Base-by-base conservation (phyloP, 2,797 vertebrate genomes). In the Adrianichthys oophorus region DNA sequence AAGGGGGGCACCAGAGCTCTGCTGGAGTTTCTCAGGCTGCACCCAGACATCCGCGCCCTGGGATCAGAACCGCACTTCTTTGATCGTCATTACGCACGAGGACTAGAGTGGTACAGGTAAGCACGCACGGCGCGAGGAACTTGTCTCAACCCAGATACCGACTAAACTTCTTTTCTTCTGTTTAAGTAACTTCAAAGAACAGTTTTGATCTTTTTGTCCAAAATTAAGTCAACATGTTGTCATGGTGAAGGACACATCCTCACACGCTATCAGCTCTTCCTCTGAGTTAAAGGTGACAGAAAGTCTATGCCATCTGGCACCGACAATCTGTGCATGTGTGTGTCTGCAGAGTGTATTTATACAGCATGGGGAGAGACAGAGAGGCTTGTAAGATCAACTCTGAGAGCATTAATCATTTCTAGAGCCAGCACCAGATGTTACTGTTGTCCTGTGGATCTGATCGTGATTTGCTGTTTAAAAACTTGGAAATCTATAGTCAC, bases 21-120 rank as follows among this genome's bases (percentile, higher is more conserved):
- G 58, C 72, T 93, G 75, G 92, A 94, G 86, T 94, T 94, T n/a
- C 87, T 94, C 46, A 76, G 93, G 51, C 91, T 94, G 18, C 93
- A 94, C 45, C 93, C 93, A 26, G 92, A 93, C 72, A 83, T 94
- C 68, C 87, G 93, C 13, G 93, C 92, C 2, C 82, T 93, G 40
- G 93, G 93, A 1, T 89, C 92, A 0, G 92, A 94, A 45, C 91
- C 93, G 41, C 93, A 94, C 82, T 94, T 93, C 79, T 94, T 94
- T 57, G 93, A 94, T 76, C 81, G 93, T 71, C 92, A 94, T 82
- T 94, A 93, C 85, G 81, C 89, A 40, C 91, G 92, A 13, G 93
- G 93, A 41, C 69, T 94, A 76, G 86, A 85, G 62, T 93, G 92
- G 93, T 94, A 94, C 92, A 93, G 93, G 92, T 94, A 87, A 57